phyloP scores from a whole-genome alignment of 2,797 vertebrate species.

The Hydrolagus colliei region DNA sequence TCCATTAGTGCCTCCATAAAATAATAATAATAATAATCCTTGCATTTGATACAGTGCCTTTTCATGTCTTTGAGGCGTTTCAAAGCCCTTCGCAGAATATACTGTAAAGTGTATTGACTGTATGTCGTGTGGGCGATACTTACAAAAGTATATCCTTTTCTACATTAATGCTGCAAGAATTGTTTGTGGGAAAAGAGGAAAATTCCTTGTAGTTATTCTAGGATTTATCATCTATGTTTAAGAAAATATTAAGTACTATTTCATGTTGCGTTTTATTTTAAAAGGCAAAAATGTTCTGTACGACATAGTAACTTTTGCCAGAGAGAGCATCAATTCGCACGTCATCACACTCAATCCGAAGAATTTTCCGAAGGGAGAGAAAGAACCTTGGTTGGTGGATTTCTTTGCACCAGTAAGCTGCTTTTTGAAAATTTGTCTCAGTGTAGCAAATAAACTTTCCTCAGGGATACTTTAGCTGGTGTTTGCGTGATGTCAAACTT shows the following conservation, averaged over 20 bases:
- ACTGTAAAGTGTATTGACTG: too few species aligned
- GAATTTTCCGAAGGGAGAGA: slow-evolving; percentile 84
- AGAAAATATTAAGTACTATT: neutral
- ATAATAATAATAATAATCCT: too few species aligned
- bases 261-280: neutral
- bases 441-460: neutral
- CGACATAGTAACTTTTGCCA: slow-evolving; percentile 86
- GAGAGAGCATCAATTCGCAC: slow-evolving; percentile 85
- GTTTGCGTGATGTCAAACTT: neutral
- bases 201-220: neutral
- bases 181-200: neutral
- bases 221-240: neutral
- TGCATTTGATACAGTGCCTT: too few species aligned
- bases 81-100: too few species aligned
- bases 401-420: slow-evolving; percentile 89
- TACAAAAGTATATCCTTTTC: too few species aligned
- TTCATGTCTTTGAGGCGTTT: too few species aligned
- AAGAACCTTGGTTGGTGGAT: slow-evolving; percentile 93
- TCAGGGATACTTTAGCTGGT: neutral
- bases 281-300: slow-evolving; percentile 85
- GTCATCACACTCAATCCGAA: slow-evolving; percentile 84
- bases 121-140: too few species aligned
- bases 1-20: too few species aligned
- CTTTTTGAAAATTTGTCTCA: slow-evolving; percentile 16
- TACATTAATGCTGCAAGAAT: too few species aligned